Base-by-base conservation (phyloP, 1,140 invertebrate genomes). In the Rhopalosiphum padi region DNA sequence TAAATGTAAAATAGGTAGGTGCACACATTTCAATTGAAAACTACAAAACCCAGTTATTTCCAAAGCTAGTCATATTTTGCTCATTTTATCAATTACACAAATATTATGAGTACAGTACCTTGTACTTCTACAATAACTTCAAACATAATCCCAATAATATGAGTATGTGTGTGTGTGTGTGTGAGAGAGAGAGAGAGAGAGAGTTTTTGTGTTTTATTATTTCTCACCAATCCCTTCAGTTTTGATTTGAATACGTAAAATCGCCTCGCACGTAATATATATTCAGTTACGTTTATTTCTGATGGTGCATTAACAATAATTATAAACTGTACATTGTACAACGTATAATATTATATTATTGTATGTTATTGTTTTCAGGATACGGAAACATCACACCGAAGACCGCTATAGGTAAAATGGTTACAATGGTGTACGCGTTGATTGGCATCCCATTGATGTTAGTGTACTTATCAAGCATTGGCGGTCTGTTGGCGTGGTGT, bases 381-480 rank as follows among this genome's bases (percentile, higher is more conserved):
- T 99, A 98, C 95, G 98, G 98, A 23, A 98, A 98, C 94, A 97
- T 98, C 51, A 97, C 97, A n/a, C 91, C 94, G 4, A 93, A 90
- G 37, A 96, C 96, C 2, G 96, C 97, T 1, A 95, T 97, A 68
- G 98, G 98, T 1, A 97, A 98, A 95, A 96, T 98, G 51, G 97
- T 98, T 0, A 98, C 98, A 9, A 97, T 99, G 95, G 96, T 97
- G 18, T 99, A 99, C 95, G 98, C 98, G 23, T 96, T 97, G 82
- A 96, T 99, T 30, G 98, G 98, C 30, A 99, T 99, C 94, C 98
- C 98, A 0, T 95, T 99, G 94, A 99, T 98, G 94, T 96, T 99
- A 77, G 96, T 99, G 15, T 98, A 98, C 95, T 96, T 98, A 92
- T 98, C 97, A 46, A 98, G 97, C 94, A 97, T 98, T 18, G 98